phyloP scores from a whole-genome alignment of 2,113 vertebrate species.

The Pseudonaja textilis region DNA sequence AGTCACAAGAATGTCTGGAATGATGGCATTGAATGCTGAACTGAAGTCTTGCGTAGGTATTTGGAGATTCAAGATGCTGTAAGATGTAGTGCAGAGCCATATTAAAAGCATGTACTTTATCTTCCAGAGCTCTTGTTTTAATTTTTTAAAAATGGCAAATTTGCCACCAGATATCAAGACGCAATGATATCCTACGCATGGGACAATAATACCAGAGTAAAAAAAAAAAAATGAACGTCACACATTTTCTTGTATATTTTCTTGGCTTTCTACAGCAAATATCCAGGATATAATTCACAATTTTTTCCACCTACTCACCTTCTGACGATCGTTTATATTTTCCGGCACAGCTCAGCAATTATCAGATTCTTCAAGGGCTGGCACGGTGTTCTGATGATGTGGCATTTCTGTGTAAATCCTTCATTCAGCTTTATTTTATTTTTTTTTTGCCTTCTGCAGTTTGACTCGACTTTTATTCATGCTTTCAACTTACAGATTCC shows the following conservation, averaged over 20 bases:
- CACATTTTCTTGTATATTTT: neutral
- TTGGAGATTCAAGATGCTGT: no score
- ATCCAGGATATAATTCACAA: neutral
- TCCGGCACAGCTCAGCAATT: neutral
- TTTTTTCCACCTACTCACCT: rapidly evolving
- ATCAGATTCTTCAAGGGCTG: neutral
- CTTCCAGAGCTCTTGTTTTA: neutral
- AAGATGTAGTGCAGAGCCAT: no score
- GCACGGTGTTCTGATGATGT: neutral
- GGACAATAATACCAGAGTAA: neutral
- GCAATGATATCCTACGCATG: neutral
- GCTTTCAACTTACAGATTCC: conserved; percentile 35
- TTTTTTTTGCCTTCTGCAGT: neutral
- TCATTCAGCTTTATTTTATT: neutral
- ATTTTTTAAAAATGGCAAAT: neutral
- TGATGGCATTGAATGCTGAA: no score
- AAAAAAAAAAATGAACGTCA: no score
- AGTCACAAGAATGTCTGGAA: no score
- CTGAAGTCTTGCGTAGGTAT: no score
- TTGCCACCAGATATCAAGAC: neutral
- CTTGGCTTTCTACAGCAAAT: neutral
- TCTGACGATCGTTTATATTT: neutral
- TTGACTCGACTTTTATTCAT: neutral
- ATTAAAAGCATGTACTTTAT: no score
- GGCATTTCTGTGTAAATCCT: neutral